Evolutionary conservation across 2,797 vertebrate genomes (phyloP), one percentile per base, ranked within the genome.

Genomic region (Poeciliopsis gracilis): DNA sequence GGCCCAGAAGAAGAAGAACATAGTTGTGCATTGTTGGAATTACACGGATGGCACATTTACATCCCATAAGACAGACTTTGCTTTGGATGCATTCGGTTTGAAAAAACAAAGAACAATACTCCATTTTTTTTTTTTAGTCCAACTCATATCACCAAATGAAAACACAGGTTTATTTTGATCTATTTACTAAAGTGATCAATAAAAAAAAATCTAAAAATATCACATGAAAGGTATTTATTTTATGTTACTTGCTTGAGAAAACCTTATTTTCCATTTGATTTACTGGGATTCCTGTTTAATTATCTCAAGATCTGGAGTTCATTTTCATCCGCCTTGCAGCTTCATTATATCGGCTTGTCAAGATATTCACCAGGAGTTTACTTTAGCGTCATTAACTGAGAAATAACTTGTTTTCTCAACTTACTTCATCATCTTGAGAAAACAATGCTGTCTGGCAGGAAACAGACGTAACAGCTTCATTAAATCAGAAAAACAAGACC

Each of bases 21-120:
- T 33, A 11, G 82, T 85, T 33, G 43, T 86, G 82, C 73, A 83
- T 87, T 80, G 5, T 85, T 88, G 89, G 85, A 90, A 81, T 81
- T 77, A 66, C 51, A 83, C 38, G 55, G 38, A 57, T 70, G 77
- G 36, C 77, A 77, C 45, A 51, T 79, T 84, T 78, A 45, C 1
- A 23, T 79, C 86, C 77, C 33, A 72, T 33, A 81, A 82, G 85
- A 69, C 72, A 83, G 51, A 25, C 57, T 59, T 25, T 4, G 3
- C 16, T 59, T 73, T 84, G 81, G 76, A 71, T 70, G 61, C 12
- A 6, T 6, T 81, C 5, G 30, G 76, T 41, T 25, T 23, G 61
- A 45, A 45, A 49, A 13, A 63, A 59, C 55, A 59, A 49, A 49
- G 47, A 49, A 20, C 47, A 49, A 15, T 16, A 49, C 18, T 20